Evolutionary conservation across 2,113 vertebrate genomes (phyloP).

Genomic region (Puntigrus tetrazona): DNA sequence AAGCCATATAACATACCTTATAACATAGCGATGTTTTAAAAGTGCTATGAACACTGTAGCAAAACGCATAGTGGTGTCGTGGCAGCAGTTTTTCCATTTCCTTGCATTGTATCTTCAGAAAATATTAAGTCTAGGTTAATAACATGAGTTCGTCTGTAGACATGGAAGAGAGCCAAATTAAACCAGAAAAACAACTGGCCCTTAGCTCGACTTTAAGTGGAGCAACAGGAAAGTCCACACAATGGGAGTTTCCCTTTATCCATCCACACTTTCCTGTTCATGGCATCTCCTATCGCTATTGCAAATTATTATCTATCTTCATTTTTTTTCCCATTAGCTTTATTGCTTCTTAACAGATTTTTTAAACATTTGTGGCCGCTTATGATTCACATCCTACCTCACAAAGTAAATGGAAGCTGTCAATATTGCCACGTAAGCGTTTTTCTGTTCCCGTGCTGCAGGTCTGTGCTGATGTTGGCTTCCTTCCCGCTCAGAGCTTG

Average conservation of each 20-base stretch:
- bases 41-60: background rate
- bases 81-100: background rate
- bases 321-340: background rate
- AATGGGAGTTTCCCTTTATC: constrained; percentile 44
- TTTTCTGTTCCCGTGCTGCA: background rate
- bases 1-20: background rate
- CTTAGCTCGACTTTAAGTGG: constrained; percentile 19
- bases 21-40: background rate
- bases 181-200: background rate
- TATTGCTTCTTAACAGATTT: background rate
- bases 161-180: background rate
- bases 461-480: constrained; percentile 18
- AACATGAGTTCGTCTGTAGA: background rate
- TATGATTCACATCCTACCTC: background rate
- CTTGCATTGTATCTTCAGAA: background rate
- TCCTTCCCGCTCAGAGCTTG: background rate
- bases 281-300: background rate
- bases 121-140: background rate
- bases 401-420: background rate
- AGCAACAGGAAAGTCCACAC: constrained; percentile 54
- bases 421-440: constrained; percentile 15
- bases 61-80: background rate
- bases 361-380: background rate
- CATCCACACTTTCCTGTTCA: constrained; percentile 41
- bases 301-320: background rate